Base-by-base conservation (phyloP, 2,797 vertebrate species). In the Zalophus californianus region DNA sequence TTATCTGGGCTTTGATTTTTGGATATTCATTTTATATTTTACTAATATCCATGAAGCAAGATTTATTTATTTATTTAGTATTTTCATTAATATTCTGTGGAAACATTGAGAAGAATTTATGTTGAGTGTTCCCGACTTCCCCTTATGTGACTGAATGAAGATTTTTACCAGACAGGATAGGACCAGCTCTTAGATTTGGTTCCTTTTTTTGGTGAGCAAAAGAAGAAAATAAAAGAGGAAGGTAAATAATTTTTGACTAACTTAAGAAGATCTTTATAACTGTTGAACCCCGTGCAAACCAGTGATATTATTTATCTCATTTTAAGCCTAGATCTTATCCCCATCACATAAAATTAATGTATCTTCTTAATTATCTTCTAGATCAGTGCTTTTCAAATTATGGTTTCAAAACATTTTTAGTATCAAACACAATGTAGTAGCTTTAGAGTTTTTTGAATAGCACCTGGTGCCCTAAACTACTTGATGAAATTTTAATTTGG, bases 71-170 rank as follows among this genome's bases (percentile, higher is more conserved):
- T 87, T 70, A 58, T 93, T 79, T 90, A 54, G 50, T 93, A 29
- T 50, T 79, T 72, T 86, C 52, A 41, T 60, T 91, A 58, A 58
- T 66, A 62, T 54, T 89, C 27, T 92, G n/a, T 95, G 41, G 70
- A 96, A 96, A 83, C 96, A 4, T 54, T 95, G 54, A 88, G 56
- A 50, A 86, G n/a, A 70, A 56, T 80, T 95, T 96, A 96, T 93
- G 29, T 89, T 50, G 12, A 91, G 27, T 75, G 93, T 96, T 80
- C 13, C 38, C 25, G 85, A 86, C 88, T 96, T 97, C 85, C 23
- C 18, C 20, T 90, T 94, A 84, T 41, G 4, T 73, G 56, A 88
- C 50, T 73, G 84, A 95, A 90, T 94, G 82, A 96, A 93, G 35
- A 72, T 90, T 93, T 96, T 94, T 89, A 73, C 68, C 83, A 91